Evolutionary conservation across 2,888 invertebrate genomes (phyloP).

Genomic region (Furcula furcula): DNA sequence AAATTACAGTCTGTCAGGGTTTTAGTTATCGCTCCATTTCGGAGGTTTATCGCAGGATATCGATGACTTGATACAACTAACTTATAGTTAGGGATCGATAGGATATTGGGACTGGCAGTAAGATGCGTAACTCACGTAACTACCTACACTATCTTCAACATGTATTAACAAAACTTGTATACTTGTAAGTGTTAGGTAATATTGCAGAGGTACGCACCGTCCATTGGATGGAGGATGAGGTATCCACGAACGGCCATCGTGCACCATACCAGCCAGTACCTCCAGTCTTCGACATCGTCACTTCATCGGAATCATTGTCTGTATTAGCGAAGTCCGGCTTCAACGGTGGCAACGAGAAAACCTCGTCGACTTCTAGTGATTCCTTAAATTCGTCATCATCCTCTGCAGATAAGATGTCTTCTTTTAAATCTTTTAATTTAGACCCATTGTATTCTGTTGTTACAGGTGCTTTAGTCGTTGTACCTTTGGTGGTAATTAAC

Average conservation of each 20-base stretch:
- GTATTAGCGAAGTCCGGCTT: constrained; percentile 55
- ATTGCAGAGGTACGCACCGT: constrained; percentile 73
- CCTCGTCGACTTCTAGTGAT: constrained; percentile 70
- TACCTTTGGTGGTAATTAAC: constrained; percentile 60
- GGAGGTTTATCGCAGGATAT: too few species aligned
- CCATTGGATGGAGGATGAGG: constrained; percentile 85
- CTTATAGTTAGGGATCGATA: too few species aligned
- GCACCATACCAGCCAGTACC: constrained; percentile 82
- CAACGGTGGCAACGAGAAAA: constrained; percentile 67
- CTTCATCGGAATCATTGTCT: constrained; percentile 62
- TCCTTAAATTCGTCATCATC: constrained; percentile 76
- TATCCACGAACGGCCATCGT: constrained; percentile 84
- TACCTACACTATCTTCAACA: too few species aligned
- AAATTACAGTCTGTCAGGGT: too few species aligned
- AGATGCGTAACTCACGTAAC: too few species aligned
- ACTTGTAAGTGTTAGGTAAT: constrained; percentile 21
- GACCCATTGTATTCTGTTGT: constrained; percentile 51
- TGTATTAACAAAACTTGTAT: too few species aligned
- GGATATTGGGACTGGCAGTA: too few species aligned
- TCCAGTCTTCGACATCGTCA: constrained; percentile 64
- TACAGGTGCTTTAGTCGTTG: constrained; percentile 41
- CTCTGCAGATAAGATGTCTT: constrained; percentile 66
- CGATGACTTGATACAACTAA: too few species aligned
- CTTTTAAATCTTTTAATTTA: constrained; percentile 66
- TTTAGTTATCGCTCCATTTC: too few species aligned